Conservation (phyloP, 2,888 invertebrate species). For the Xestia ashworthii region DNA sequence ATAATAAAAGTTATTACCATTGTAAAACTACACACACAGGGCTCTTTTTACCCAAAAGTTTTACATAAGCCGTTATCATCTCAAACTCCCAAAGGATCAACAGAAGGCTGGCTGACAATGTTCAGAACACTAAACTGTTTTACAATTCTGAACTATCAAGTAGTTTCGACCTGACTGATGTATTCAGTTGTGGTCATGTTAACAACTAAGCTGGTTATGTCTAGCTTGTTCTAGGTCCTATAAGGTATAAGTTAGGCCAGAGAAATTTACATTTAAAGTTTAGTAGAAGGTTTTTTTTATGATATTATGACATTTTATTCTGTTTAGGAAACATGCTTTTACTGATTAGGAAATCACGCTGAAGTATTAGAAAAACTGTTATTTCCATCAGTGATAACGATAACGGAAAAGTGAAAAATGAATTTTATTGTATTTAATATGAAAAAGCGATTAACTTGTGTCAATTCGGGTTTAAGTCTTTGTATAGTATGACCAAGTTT, state of each 20-base stretch:
- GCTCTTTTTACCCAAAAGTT: not conserved
- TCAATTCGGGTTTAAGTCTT: not conserved
- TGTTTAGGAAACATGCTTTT: not conserved
- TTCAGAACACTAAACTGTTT: conserved; percentile 23
- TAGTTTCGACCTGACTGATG: not conserved
- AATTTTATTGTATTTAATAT: too few relatives aligned
- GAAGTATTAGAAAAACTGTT: not conserved
- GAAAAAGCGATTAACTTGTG: too few relatives aligned
- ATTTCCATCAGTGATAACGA: not conserved
- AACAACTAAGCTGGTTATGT: conserved; percentile 15
- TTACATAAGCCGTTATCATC: not conserved
- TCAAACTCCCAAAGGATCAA: not conserved
- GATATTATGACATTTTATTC: not conserved
- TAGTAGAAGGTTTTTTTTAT: too few relatives aligned
- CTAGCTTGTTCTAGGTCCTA: not conserved
- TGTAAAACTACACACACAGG: not conserved
- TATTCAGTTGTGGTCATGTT: conserved; percentile 43
- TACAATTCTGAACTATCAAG: conserved; percentile 30
- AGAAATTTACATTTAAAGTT: too few relatives aligned
- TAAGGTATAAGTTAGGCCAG: not conserved
- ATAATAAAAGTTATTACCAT: not conserved
- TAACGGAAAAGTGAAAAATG: not conserved
- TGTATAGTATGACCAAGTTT: too few relatives aligned
- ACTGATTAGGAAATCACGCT: not conserved
- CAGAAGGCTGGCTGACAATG: not conserved